Evolutionary conservation across 2,113 vertebrate species (phyloP).

Genomic region (Nannospalax galili): DNA sequence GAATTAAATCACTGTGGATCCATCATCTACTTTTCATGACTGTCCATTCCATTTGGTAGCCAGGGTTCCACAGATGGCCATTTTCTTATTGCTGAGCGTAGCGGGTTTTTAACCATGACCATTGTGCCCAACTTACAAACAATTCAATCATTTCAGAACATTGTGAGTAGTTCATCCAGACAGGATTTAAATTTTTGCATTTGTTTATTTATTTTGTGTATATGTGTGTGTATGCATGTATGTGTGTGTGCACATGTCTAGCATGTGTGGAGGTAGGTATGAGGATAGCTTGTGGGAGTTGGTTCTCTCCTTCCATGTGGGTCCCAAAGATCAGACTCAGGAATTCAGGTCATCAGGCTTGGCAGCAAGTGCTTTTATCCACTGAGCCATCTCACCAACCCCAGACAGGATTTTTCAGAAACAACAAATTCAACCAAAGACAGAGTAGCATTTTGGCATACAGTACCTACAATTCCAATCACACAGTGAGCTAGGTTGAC

Average conservation of each 20-base stretch:
- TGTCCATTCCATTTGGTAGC: slow-evolving; percentile 83
- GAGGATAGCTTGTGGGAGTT: not conserved
- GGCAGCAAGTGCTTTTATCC: not conserved
- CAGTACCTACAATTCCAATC: not conserved
- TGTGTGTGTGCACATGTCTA: too few relatives aligned
- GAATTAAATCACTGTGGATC: slow-evolving; percentile 85
- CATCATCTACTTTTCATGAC: slow-evolving; percentile 82
- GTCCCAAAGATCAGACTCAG: not conserved
- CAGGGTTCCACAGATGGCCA: slow-evolving; percentile 75
- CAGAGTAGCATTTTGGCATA: slow-evolving; percentile 24
- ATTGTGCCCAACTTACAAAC: slow-evolving; percentile 64
- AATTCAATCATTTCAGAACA: slow-evolving; percentile 80
- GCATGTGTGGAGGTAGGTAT: too few relatives aligned
- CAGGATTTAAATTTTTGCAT: not conserved
- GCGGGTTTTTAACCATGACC: slow-evolving; percentile 58
- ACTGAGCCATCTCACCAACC: too few relatives aligned
- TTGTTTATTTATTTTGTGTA: not conserved
- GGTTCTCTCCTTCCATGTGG: not conserved
- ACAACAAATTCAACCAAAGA: not conserved
- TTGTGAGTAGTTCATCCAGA: slow-evolving; percentile 47
- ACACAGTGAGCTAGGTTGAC: not conserved
- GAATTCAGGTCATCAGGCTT: not conserved
- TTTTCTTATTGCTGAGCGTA: slow-evolving; percentile 78
- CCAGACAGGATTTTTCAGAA: not conserved
- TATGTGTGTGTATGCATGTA: not conserved